Evolutionary conservation across 2,113 vertebrate species (phyloP).

Genomic region (Mastomys natalensis): DNA sequence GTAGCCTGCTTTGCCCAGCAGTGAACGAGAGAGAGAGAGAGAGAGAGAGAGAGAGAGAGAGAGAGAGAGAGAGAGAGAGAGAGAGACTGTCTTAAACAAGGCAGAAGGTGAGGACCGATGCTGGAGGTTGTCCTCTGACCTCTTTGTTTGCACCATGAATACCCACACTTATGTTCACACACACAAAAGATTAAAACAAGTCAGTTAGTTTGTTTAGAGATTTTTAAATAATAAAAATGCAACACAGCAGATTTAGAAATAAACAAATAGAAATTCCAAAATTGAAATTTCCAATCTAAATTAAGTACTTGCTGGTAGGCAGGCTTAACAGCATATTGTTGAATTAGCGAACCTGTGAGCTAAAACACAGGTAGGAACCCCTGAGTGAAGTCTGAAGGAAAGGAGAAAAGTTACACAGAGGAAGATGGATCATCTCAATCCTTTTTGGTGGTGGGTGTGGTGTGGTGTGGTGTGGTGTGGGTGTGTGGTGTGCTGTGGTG

Average conservation of each 20-base stretch:
- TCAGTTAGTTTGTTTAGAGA: not conserved
- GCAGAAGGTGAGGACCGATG: not conserved
- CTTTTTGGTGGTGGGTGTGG: not conserved
- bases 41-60: no score
- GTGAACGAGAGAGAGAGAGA: not conserved
- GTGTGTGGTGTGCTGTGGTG: no score
- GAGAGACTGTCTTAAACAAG: not conserved
- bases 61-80: no score
- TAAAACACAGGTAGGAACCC: constrained; percentile 30
- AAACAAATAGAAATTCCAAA: constrained; percentile 43
- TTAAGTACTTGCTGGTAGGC: not conserved
- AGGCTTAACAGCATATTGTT: not conserved
- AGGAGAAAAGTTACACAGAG: not conserved
- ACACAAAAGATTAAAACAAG: not conserved
- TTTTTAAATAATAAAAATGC: constrained; percentile 3
- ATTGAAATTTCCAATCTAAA: constrained; percentile 25
- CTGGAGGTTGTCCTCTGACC: not conserved
- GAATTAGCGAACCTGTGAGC: not conserved
- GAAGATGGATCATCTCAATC: not conserved
- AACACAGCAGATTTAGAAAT: not conserved
- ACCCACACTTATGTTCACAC: not conserved
- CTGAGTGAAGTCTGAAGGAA: not conserved
- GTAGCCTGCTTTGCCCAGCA: not conserved
- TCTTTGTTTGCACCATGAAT: no score
- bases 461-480: no score